Evolutionary conservation across 1,140 invertebrate genomes (phyloP).

Genomic region (Listronotus oregonensis): DNA sequence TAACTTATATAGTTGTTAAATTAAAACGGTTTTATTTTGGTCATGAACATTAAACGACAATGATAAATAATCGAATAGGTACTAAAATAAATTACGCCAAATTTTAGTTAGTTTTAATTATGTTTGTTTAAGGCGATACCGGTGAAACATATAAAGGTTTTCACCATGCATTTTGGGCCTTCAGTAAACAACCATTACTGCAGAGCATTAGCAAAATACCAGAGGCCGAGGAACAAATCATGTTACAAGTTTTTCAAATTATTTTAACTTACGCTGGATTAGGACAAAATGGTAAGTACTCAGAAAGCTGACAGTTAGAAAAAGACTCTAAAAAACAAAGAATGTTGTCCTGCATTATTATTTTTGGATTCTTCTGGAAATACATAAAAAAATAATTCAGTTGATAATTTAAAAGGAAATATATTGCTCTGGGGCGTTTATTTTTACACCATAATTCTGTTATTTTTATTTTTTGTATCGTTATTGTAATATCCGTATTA

Average conservation of each 20-base stretch:
- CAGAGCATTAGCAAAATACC: slow-evolving; percentile 83
- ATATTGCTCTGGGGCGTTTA: too few species aligned
- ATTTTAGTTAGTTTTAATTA: too few species aligned
- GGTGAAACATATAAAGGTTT: slow-evolving; percentile 89
- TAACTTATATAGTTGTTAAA: too few species aligned
- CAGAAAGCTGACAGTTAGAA: background rate
- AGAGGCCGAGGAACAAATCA: slow-evolving; percentile 85
- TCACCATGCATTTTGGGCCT: slow-evolving; percentile 87
- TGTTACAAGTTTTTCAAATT: slow-evolving; percentile 78
- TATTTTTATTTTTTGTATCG: too few species aligned
- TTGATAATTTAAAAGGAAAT: too few species aligned
- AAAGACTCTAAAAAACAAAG: background rate
- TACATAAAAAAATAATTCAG: too few species aligned
- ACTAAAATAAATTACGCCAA: too few species aligned
- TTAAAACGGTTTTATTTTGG: too few species aligned
- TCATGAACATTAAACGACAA: too few species aligned
- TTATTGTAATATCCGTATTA: too few species aligned
- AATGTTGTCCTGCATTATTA: background rate
- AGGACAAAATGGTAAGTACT: slow-evolving; percentile 68
- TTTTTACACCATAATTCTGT: too few species aligned
- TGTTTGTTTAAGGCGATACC: slow-evolving; percentile 55
- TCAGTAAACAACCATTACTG: slow-evolving; percentile 76
- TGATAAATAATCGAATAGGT: too few species aligned
- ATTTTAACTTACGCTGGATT: slow-evolving; percentile 83
- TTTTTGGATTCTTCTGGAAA: background rate